A percentile compares a stretch with the other conserved stretches of the same genome.
Evolutionary conservation across 1,140 invertebrate genomes (phyloP).

Genomic region (Cydia strobilella): DNA sequence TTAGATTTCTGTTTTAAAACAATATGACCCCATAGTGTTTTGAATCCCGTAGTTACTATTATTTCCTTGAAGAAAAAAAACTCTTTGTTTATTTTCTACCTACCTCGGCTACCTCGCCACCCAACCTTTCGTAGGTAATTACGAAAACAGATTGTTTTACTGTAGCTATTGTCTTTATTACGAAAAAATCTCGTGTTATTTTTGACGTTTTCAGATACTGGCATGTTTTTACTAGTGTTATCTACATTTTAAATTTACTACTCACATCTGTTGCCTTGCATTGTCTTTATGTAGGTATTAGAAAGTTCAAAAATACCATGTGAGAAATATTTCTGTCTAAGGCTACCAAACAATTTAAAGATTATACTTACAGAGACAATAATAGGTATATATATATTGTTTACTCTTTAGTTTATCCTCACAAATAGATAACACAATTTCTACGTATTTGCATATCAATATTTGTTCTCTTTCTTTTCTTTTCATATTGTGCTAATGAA

Average conservation of each 20-base stretch:
- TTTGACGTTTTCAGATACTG: background rate
- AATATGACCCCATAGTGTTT: background rate
- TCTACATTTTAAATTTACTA: background rate
- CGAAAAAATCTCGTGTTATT: background rate
- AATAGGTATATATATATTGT: too few species aligned
- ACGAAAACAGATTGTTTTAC: background rate
- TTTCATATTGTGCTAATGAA: too few species aligned
- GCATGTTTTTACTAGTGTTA: background rate
- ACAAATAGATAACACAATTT: too few species aligned
- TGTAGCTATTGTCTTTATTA: background rate
- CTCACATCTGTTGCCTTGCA: background rate
- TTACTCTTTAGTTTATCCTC: too few species aligned
- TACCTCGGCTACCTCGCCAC: background rate
- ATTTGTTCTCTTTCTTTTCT: too few species aligned
- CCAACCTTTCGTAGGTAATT: background rate
- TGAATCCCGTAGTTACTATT: background rate
- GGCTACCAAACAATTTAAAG: background rate
- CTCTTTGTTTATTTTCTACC: slow-evolving; percentile 1
- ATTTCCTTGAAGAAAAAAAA: background rate
- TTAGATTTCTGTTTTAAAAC: background rate
- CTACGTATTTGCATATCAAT: too few species aligned
- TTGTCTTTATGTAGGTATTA: background rate
- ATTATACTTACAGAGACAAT: too few species aligned
- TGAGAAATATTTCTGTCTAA: background rate
- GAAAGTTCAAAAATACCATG: background rate